A percentile compares a stretch with the other conserved stretches of the same genome.
phyloP scores from a whole-genome alignment of 1,140 invertebrate genomes.

The Caenorhabditis inopinata region DNA sequence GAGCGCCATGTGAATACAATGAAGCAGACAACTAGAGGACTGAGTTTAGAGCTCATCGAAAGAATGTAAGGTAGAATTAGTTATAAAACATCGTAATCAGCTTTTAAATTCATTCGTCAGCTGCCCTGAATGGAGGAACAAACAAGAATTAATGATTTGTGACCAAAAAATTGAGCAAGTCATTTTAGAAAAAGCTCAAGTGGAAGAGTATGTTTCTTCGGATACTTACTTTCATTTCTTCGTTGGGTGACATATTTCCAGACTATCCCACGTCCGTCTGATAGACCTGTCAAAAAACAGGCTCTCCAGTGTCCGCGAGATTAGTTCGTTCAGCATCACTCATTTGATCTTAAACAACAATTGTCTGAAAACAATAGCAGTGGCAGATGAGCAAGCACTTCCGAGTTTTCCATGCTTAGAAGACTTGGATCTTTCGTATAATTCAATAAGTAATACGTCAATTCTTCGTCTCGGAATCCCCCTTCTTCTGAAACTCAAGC shows the following conservation, averaged over 20 bases:
- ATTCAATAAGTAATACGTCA: neutral
- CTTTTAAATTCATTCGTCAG: neutral
- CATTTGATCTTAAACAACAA: neutral
- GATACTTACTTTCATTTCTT: neutral
- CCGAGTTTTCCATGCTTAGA: neutral
- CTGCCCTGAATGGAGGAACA: slow-evolving; percentile 10
- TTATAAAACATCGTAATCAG: neutral
- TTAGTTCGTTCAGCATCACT: slow-evolving; percentile 6
- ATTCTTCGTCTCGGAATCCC: neutral
- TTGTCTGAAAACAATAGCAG: slow-evolving; percentile 8
- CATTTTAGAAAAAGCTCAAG: neutral
- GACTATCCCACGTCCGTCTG: neutral
- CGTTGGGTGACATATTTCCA: neutral
- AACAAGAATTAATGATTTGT: slow-evolving; percentile 7
- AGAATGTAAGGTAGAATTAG: neutral
- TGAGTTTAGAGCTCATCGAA: slow-evolving; percentile 1
- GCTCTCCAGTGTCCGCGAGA: slow-evolving; percentile 5
- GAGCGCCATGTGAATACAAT: neutral
- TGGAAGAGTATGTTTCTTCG: neutral
- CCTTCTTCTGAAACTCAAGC: neutral
- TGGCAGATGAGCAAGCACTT: neutral
- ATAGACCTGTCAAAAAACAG: slow-evolving; percentile 4
- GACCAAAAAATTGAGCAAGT: slow-evolving; percentile 16
- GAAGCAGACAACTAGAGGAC: slow-evolving; percentile 13
- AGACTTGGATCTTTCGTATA: neutral